These are phyloP conservation scores for Cremastinae sp. DNA, from an alignment of 2,888 invertebrate genomes.

Conservation along the genomic window DNA sequence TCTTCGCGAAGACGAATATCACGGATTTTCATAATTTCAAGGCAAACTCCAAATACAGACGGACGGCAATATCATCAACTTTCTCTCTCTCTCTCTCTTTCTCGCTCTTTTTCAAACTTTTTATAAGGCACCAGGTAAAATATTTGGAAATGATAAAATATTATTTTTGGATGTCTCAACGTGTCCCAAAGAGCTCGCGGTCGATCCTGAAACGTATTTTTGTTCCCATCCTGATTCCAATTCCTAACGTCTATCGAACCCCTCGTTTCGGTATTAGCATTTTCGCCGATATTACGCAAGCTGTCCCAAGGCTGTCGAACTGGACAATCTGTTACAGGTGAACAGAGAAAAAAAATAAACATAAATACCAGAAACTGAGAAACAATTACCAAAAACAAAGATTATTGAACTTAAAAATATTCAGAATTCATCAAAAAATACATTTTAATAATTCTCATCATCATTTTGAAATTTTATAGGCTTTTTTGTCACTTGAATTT, in stretches of 20 bases:
- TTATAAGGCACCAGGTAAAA: conserved; percentile 22
- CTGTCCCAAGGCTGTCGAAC: neutral
- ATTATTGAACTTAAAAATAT: too few species aligned
- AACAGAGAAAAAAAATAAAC: too few species aligned
- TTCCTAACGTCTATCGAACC: neutral
- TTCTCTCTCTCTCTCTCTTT: conserved; percentile 2
- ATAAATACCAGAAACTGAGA: too few species aligned
- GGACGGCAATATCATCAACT: conserved; percentile 24
- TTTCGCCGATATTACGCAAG: conserved; percentile 16
- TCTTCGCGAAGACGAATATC: conserved; percentile 33
- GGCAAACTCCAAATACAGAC: conserved; percentile 46
- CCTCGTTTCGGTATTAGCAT: conserved; percentile 9
- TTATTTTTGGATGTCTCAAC: too few species aligned
- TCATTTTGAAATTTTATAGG: too few species aligned
- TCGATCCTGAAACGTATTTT: neutral
- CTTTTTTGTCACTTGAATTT: too few species aligned
- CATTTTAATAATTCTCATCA: too few species aligned
- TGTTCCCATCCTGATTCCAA: neutral
- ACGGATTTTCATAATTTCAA: conserved; percentile 45
- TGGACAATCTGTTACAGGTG: too few species aligned
- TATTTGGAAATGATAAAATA: neutral
- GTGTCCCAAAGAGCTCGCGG: too few species aligned
- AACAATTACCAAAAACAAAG: too few species aligned
- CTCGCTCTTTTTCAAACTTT: conserved; percentile 23
- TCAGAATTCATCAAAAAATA: too few species aligned